Evolutionary conservation across 2,797 vertebrate species (phyloP).

Genomic region (Typhlichthys subterraneus): DNA sequence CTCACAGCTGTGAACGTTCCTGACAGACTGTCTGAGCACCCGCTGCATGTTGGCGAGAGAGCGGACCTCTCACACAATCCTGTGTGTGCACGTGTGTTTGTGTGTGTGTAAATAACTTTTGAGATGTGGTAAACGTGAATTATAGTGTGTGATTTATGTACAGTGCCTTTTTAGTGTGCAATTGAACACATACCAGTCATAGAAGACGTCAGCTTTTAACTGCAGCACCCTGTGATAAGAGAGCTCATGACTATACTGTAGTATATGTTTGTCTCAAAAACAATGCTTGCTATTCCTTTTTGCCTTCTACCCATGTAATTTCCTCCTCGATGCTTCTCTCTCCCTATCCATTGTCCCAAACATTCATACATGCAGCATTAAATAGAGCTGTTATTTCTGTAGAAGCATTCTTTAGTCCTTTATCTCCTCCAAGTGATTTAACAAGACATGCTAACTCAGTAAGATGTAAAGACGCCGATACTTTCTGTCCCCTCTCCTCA

Average conservation of each 20-base stretch:
- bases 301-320: background rate
- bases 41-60: too few relatives aligned
- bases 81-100: background rate
- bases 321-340: slow-evolving; percentile 7
- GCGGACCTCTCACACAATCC: too few relatives aligned
- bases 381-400: slow-evolving; percentile 39
- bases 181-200: too few relatives aligned
- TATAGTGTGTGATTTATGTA: too few relatives aligned
- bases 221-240: too few relatives aligned
- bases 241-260: background rate
- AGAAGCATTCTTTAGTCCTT: slow-evolving; percentile 45
- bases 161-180: too few relatives aligned
- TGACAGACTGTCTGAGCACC: too few relatives aligned
- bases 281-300: background rate
- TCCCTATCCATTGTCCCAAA: background rate
- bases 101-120: slow-evolving; percentile 24
- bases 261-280: background rate
- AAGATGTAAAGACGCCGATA: slow-evolving; percentile 59
- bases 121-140: slow-evolving; percentile 16
- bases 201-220: too few relatives aligned
- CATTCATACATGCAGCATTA: slow-evolving; percentile 21
- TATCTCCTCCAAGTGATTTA: slow-evolving; percentile 62
- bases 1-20: too few relatives aligned
- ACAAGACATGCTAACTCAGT: slow-evolving; percentile 56
- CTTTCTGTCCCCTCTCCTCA: slow-evolving; percentile 57